These are phyloP conservation scores for Bolinopsis microptera DNA, from an alignment of 37 sponge, comb jelly and placozoan genomes.

Conservation along the genomic window DNA sequence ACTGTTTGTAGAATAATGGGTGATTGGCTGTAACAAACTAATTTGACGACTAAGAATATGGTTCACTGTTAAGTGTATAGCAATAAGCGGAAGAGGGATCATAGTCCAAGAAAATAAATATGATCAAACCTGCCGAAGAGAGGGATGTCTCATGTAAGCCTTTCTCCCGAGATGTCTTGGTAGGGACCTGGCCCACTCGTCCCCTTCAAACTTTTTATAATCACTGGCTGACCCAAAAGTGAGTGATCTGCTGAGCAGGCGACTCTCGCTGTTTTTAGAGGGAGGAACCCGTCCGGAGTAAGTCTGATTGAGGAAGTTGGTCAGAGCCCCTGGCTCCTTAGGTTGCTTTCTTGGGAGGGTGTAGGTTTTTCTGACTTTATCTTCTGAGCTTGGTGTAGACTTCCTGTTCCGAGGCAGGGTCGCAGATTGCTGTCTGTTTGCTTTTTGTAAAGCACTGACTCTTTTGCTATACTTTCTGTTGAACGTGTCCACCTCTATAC, in stretches of 20 bases:
- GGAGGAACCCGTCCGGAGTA: slow-evolving; percentile 4
- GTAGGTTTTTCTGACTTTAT: background rate
- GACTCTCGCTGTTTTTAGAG: background rate
- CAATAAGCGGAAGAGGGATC: too few relatives aligned
- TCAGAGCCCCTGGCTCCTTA: background rate
- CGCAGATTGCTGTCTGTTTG: background rate
- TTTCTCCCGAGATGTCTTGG: slow-evolving; percentile 63
- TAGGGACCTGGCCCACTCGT: slow-evolving; percentile 39
- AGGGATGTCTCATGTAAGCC: slow-evolving; percentile 20
- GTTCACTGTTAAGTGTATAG: too few relatives aligned
- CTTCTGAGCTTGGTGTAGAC: background rate
- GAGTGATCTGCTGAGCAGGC: slow-evolving; percentile 25
- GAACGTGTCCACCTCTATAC: background rate
- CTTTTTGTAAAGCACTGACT: slow-evolving; percentile 19
- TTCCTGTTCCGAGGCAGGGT: slow-evolving; percentile 58
- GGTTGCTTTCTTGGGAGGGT: slow-evolving; percentile 19
- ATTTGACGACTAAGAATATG: too few relatives aligned
- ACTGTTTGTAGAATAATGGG: background rate
- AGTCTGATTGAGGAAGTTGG: slow-evolving; percentile 36
- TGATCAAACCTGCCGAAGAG: slow-evolving; percentile 25
- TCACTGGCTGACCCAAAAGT: slow-evolving; percentile 44
- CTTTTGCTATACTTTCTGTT: slow-evolving; percentile 57
- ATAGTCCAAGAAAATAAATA: too few relatives aligned
- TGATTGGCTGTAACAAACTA: too few relatives aligned
- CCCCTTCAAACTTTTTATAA: slow-evolving; percentile 47